Percentiles rank a stretch among this genome's conserved stretches.
These are phyloP conservation scores for Lycodopsis pacificus DNA, from an alignment of 2,797 vertebrate species.

Conservation along the genomic window DNA sequence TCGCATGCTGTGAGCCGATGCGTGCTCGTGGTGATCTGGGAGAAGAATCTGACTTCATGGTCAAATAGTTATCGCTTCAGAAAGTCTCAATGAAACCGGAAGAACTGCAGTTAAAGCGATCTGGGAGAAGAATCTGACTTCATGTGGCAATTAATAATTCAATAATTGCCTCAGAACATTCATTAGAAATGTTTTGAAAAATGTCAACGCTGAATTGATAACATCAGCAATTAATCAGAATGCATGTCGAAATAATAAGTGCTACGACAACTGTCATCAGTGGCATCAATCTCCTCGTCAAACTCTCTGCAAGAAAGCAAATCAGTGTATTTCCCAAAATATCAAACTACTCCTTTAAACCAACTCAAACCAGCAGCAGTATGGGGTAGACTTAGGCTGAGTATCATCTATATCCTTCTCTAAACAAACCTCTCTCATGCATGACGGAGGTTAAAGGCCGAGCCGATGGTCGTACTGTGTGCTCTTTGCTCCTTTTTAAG, in stretches of 20 bases:
- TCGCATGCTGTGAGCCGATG: conserved; percentile 37
- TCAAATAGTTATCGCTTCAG: conserved; percentile 25
- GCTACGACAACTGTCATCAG: neutral
- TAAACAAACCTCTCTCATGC: neutral
- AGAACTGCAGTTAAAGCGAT: neutral
- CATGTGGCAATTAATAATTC: neutral
- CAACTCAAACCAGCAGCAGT: neutral
- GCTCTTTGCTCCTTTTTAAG: conserved; percentile 27
- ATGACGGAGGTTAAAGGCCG: neutral
- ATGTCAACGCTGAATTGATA: neutral
- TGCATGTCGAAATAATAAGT: neutral
- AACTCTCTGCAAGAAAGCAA: neutral
- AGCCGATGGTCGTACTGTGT: conserved; percentile 5
- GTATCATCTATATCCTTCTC: neutral
- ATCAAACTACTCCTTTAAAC: neutral
- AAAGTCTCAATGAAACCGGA: conserved; percentile 26
- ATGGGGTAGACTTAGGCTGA: neutral
- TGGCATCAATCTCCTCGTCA: neutral
- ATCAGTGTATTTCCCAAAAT: neutral
- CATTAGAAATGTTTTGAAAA: too few species aligned
- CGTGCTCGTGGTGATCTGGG: conserved; percentile 15
- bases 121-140: neutral
- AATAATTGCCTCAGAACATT: neutral
- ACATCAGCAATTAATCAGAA: too few species aligned
- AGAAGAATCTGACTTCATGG: conserved; percentile 18